Percentiles rank a stretch among this genome's conserved stretches.
Conservation (phyloP, 2,113 vertebrate species). For the Oncorhynchus clarkii region DNA sequence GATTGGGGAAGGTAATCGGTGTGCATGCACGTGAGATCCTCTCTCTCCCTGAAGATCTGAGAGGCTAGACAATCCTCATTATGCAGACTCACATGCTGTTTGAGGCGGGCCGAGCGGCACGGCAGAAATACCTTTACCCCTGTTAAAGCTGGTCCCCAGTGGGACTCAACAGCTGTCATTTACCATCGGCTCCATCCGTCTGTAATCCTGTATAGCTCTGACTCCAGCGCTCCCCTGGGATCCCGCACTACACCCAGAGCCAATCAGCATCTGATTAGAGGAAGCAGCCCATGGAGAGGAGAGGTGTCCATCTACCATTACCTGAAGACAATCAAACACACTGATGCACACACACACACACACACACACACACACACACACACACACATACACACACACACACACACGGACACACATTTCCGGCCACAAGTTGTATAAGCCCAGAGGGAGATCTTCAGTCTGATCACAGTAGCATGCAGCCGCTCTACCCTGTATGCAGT, state of each 20-base stretch:
- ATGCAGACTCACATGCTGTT: constrained; percentile 38
- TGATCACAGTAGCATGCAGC: neutral
- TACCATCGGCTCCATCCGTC: constrained; percentile 56
- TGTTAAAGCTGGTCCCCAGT: constrained; percentile 56
- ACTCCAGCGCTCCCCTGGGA: constrained; percentile 41
- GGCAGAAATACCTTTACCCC: constrained; percentile 51
- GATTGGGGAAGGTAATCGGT: constrained; percentile 50
- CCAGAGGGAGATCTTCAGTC: neutral
- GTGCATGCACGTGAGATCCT: constrained; percentile 25
- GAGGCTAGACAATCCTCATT: constrained; percentile 60
- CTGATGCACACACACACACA: too few species aligned
- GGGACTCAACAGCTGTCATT: constrained; percentile 64
- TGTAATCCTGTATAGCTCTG: constrained; percentile 61
- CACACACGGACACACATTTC: neutral
- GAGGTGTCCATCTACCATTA: constrained; percentile 41
- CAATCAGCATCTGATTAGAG: constrained; percentile 47
- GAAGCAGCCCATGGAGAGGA: constrained; percentile 39
- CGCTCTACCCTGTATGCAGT: neutral
- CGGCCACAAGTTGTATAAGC: neutral
- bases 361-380: too few species aligned
- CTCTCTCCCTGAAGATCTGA: constrained; percentile 53
- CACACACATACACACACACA: too few species aligned
- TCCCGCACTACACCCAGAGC: constrained; percentile 40
- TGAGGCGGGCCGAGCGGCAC: constrained; percentile 15
- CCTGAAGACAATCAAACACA: constrained; percentile 12